Percentiles rank a stretch among this genome's conserved stretches.
phyloP scores from a whole-genome alignment of 2,113 vertebrate species.

The Hippolais icterina region DNA sequence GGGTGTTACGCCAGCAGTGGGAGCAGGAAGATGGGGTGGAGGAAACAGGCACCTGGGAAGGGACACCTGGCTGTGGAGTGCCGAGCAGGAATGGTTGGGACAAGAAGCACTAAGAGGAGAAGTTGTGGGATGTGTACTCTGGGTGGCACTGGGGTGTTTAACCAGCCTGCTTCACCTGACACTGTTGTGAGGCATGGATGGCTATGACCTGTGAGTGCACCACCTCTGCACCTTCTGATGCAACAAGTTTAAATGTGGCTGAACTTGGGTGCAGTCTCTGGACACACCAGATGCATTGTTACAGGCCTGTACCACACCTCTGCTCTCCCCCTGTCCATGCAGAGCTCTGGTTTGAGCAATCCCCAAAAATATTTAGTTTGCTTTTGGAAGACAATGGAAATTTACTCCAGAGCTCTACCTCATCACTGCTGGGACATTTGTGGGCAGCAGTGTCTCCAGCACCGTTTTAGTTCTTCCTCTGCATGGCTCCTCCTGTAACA shows the following conservation, averaged over 20 bases:
- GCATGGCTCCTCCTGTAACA: not conserved
- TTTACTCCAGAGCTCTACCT: slow-evolving; percentile 40
- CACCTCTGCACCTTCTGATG: not conserved
- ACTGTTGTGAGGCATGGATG: not conserved
- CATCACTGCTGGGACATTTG: not conserved
- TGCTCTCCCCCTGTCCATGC: not conserved
- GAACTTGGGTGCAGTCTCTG: not conserved
- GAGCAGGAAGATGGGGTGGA: not conserved
- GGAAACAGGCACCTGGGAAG: not conserved
- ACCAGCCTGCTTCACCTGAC: not conserved
- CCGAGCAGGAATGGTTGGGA: not conserved
- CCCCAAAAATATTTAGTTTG: not conserved
- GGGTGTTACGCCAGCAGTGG: not conserved
- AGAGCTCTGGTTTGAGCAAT: not conserved
- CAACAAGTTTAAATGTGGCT: not conserved
- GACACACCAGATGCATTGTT: not conserved
- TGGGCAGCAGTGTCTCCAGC: not conserved
- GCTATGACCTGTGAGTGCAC: not conserved
- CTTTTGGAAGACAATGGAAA: slow-evolving; percentile 28
- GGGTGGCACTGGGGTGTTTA: not conserved
- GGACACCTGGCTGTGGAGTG: not conserved
- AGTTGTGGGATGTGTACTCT: not conserved
- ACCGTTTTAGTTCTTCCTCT: not conserved
- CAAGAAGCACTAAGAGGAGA: not conserved
- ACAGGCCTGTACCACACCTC: not conserved